Evolutionary conservation across 2,888 invertebrate species (phyloP).

Genomic region (Peribatodes rhomboidaria): DNA sequence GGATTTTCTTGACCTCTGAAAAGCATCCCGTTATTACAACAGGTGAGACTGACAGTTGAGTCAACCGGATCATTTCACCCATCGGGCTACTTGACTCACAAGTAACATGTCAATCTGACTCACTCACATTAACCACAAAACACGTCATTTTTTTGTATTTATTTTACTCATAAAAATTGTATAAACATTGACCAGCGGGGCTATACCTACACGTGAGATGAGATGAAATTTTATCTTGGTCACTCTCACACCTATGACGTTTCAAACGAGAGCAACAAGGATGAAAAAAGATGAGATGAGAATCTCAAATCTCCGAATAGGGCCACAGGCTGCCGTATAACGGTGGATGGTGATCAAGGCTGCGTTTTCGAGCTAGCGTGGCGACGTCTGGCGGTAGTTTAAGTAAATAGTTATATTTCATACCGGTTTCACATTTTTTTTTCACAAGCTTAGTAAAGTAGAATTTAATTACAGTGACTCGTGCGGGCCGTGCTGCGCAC

Average conservation of each 20-base stretch:
- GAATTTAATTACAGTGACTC: not conserved
- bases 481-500: not conserved
- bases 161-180: no score
- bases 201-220: no score
- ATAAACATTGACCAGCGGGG: no score
- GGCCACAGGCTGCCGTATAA: no score
- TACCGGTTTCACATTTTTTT: no score
- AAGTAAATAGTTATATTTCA: not conserved
- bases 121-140: slow-evolving; percentile 3
- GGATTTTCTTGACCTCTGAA: not conserved
- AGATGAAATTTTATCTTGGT: no score
- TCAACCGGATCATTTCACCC: not conserved
- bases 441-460: no score
- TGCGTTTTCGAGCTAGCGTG: not conserved
- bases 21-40: not conserved
- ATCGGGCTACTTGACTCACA: not conserved
- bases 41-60: not conserved
- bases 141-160: not conserved
- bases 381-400: not conserved
- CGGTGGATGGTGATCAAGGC: no score
- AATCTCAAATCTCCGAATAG: no score
- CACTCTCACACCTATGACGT: no score
- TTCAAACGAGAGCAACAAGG: no score
- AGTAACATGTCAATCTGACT: slow-evolving; percentile 10
- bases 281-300: no score